phyloP scores from a whole-genome alignment of 1,140 invertebrate genomes.

The Drosophila saltans region DNA sequence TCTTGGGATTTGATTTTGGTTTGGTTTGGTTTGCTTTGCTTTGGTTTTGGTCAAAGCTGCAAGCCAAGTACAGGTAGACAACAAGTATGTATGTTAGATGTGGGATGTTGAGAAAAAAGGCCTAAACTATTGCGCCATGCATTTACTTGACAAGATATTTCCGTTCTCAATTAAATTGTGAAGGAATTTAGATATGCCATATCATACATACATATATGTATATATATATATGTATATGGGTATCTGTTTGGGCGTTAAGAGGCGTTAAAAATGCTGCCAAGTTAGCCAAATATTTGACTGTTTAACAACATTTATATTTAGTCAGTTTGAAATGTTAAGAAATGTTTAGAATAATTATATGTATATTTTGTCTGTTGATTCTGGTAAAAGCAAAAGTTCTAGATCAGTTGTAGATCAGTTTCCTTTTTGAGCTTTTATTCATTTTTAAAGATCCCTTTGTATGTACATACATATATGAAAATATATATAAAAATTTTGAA shows the following conservation, averaged over 20 bases:
- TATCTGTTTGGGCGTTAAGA: constrained; percentile 13
- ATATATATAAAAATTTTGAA: too few relatives aligned
- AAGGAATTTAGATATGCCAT: constrained; percentile 14
- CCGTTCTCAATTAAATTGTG: constrained; percentile 70
- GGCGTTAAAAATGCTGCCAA: not conserved
- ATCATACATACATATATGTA: too few relatives aligned
- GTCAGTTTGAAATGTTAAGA: too few relatives aligned
- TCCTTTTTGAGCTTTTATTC: too few relatives aligned
- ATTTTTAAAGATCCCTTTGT: too few relatives aligned
- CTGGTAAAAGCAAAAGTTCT: too few relatives aligned
- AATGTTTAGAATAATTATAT: too few relatives aligned
- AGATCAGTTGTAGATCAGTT: too few relatives aligned
- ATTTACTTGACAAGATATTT: constrained; percentile 54
- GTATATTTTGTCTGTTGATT: too few relatives aligned
- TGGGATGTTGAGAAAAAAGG: constrained; percentile 49
- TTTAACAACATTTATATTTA: too few relatives aligned
- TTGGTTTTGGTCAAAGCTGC: constrained; percentile 5
- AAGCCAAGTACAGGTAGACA: not conserved
- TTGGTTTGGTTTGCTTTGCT: not conserved
- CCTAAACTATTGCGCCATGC: constrained; percentile 64
- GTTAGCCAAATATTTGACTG: not conserved
- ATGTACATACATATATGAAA: too few relatives aligned
- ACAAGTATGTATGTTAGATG: constrained; percentile 21
- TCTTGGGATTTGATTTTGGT: not conserved
- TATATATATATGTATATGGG: not conserved